Evolutionary conservation across 2,888 invertebrate genomes (phyloP), one percentile per base, ranked within the genome.

Genomic region (Cactoblastis cactorum): DNA sequence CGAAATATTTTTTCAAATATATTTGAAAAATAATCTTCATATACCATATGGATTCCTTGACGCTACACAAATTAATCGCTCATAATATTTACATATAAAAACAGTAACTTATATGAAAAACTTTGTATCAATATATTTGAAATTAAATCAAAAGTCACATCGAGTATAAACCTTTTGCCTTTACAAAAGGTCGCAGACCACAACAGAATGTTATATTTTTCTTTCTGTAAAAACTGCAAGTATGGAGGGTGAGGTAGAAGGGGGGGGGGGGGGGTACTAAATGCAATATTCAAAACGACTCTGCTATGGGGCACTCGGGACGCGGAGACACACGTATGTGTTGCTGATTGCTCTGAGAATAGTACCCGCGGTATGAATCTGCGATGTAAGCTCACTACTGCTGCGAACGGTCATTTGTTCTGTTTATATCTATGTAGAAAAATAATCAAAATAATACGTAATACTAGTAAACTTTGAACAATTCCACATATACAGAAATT

Each of bases 231-330:
- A 49, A 49, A 49, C 41, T 49, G 34, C 49, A 49, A 49, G 41
- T 41, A 22, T 39, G n/a, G 49, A 17, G 49, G 33, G 33, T 12
- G 53, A 51, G 45, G n/a, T n/a, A n/a, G n/a, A n/a, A 9, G 28
- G 9, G 15, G 33, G 50, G 53, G 52, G 46, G 49, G 35, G 53
- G 74, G 74, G 22, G 22, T 22, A 28, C 65, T 78, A 77, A 81
- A 84, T 87, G 82, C 77, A 85, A 85, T 85, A 86, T 86, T 84
- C 85, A 87, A 72, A 81, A 74, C 75, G 74, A 70, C 69, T 71
- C 69, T 59, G 71, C 67, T 63, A 82, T 77, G 77, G 75, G 66
- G 61, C 82, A 67, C 83, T 59, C 53, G 81, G 78, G 83, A 77
- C 70, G 54, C 53, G 56, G 71, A 74, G 71, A 77, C 75, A 70